Evolutionary conservation across 2,113 vertebrate species (phyloP).

Genomic region (Gallinago paraguaiae): DNA sequence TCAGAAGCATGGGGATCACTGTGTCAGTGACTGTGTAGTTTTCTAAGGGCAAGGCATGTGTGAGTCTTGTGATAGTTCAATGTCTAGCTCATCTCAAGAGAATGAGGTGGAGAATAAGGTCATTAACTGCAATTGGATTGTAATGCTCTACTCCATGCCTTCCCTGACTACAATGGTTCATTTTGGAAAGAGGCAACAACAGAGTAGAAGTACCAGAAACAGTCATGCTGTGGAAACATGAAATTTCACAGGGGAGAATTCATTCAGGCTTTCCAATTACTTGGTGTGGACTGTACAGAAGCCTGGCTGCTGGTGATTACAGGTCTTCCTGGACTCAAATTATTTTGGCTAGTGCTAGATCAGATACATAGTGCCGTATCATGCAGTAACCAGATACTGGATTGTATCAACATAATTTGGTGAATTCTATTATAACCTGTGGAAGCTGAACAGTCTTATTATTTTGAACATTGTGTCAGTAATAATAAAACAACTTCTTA

Average conservation of each 20-base stretch:
- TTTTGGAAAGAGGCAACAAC: not conserved
- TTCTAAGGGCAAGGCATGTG: not conserved
- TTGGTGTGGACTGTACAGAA: not conserved
- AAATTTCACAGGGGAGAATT: not conserved
- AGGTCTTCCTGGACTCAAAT: not conserved
- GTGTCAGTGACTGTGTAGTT: not conserved
- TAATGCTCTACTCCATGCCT: not conserved
- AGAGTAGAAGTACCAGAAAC: not conserved
- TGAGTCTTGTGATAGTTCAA: not conserved
- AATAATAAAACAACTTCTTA: not conserved
- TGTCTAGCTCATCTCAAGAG: not conserved
- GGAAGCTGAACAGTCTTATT: not conserved
- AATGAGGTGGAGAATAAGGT: not conserved
- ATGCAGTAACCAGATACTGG: not conserved
- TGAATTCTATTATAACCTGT: not conserved
- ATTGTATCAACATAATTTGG: not conserved
- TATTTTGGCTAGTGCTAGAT: not conserved
- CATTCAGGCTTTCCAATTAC: not conserved
- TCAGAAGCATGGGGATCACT: not conserved
- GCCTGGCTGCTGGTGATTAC: not conserved
- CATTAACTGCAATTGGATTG: not conserved
- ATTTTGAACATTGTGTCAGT: not conserved
- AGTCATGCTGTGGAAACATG: not conserved
- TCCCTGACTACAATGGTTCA: not conserved
- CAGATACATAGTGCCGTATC: not conserved